Base-by-base conservation (phyloP, 2,797 vertebrate species). In the Betta splendens region DNA sequence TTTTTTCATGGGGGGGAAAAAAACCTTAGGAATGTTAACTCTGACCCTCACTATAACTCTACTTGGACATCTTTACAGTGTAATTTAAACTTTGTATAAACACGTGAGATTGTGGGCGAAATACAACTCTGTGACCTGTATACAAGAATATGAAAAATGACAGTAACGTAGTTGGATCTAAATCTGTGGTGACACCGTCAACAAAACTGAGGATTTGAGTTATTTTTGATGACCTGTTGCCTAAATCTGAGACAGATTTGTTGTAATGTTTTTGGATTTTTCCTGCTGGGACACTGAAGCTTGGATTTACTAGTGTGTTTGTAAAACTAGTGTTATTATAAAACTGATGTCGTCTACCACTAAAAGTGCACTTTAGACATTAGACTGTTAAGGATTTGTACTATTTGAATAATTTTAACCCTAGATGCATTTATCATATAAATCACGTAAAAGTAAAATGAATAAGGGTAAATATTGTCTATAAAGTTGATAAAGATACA, bases 11-110 rank as follows among this genome's bases (percentile, higher is more conserved):
- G n/a, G n/a, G n/a, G n/a, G n/a, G n/a, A n/a, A 64, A 58, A 58
- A 21, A n/a, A 64, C 37, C 5, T 5, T 6, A 40, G 70, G 73
- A 82, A 83, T 76, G 51, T 70, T 80, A 74, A 74, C 74, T 69
- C 36, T 15, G 21, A 48, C 32, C 53, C 33, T 51, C 20, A 54
- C 33, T n/a, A 25, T 48, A 75, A 62, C 36, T 28, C 21, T 37
- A 7, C 22, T 45, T 33, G 60, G 49, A 61, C 39, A 54, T 77
- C 64, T 78, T 63, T 64, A 64, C 13, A 31, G 61, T 44, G 57
- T 60, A 46, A 69, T 67, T 54, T 38, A 75, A 75, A 37, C 51
- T 35, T 26, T 26, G 13, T 23, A 18, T 25, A 63, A 75, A 65
- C 15, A 28, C 49, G 59, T 18, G 40, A 57, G 21, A n/a, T 10